Evolutionary conservation across 2,113 vertebrate genomes (phyloP).

Genomic region (Cygnus buccinator): DNA sequence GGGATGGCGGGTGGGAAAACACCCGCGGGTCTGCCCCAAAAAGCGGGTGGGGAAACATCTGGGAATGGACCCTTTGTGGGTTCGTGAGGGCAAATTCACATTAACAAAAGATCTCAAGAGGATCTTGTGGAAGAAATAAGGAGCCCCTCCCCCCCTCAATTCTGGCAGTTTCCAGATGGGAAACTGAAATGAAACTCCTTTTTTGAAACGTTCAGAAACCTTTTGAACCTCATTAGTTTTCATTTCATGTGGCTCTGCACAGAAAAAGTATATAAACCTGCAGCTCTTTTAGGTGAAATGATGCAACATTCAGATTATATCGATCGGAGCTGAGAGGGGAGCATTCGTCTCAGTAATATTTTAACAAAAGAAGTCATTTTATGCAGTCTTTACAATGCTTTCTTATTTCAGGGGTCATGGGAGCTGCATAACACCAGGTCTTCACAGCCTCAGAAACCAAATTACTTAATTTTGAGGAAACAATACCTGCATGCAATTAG

Average conservation of each 20-base stretch:
- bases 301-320: conserved; percentile 35
- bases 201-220: conserved; percentile 45
- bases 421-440: conserved; percentile 61
- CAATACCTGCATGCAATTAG: conserved; percentile 62
- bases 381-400: conserved; percentile 51
- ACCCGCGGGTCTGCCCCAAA: neutral
- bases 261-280: conserved; percentile 52
- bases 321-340: neutral
- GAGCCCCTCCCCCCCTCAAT: conserved; percentile 11
- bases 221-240: conserved; percentile 68
- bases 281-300: conserved; percentile 51
- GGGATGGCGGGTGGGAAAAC: neutral
- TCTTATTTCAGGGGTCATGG: conserved; percentile 68
- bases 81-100: neutral
- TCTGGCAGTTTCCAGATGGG: conserved; percentile 56
- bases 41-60: neutral
- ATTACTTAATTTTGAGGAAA: conserved; percentile 65
- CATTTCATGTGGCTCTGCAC: conserved; percentile 53
- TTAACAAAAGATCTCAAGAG: conserved; percentile 35
- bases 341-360: conserved; percentile 21
- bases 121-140: neutral
- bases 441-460: conserved; percentile 48
- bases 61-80: neutral
- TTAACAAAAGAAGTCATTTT: conserved; percentile 65
- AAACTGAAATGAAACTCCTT: conserved; percentile 53